Evolutionary conservation across 2,888 invertebrate species (phyloP).

Genomic region (Andrena chrysosceles): DNA sequence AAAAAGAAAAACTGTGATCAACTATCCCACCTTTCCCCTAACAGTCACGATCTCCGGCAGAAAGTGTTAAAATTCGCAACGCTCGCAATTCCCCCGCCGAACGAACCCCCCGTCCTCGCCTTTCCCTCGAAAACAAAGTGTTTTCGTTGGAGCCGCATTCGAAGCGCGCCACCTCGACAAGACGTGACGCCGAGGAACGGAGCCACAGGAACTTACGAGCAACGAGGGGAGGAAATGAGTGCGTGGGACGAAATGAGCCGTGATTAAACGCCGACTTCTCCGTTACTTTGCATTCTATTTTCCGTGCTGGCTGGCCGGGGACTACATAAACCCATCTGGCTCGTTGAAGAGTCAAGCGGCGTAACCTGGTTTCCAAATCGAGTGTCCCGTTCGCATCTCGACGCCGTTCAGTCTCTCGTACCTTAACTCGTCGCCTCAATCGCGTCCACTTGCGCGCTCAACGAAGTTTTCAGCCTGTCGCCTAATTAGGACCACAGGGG

Average conservation of each 20-base stretch:
- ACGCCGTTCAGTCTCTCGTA: background rate
- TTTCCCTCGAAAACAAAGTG: no score
- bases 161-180: background rate
- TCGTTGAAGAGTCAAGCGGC: background rate
- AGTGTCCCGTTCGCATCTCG: conserved; percentile 1
- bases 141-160: background rate
- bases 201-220: background rate
- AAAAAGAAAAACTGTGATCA: no score
- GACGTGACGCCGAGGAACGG: background rate
- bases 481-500: conserved; percentile 64
- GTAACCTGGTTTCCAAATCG: conserved; percentile 29
- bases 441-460: conserved; percentile 45
- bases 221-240: conserved; percentile 18
- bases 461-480: conserved; percentile 66
- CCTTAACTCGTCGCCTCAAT: background rate
- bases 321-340: background rate
- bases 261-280: conserved; percentile 44
- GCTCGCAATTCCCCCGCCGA: no score
- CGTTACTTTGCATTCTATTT: conserved; percentile 7
- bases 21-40: no score
- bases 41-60: no score
- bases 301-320: background rate
- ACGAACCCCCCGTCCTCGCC: no score
- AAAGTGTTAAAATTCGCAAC: no score
- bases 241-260: conserved; percentile 21